These are phyloP conservation scores for Machimus atricapillus DNA, from an alignment of 2,888 invertebrate genomes.

Conservation along the genomic window DNA sequence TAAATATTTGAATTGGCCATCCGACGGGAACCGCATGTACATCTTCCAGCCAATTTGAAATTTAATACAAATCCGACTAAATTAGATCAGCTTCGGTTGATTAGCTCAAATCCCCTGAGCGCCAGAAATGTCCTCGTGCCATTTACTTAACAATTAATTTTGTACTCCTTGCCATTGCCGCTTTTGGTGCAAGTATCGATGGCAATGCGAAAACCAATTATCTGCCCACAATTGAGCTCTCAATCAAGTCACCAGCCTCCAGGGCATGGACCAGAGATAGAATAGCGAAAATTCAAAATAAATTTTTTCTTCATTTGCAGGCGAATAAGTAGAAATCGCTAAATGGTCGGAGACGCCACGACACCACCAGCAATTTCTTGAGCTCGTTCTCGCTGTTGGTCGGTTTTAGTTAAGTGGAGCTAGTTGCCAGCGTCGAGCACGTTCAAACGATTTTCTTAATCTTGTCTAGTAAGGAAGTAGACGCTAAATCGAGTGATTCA, in stretches of 20 bases:
- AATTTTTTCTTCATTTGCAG: background rate
- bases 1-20: background rate
- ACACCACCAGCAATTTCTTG: background rate
- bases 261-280: background rate
- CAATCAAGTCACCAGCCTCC: background rate
- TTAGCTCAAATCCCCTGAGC: background rate
- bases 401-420: background rate
- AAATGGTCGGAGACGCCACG: background rate
- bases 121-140: background rate
- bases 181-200: slow-evolving; percentile 6
- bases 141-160: slow-evolving; percentile 18
- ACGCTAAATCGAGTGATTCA: slow-evolving; percentile 14
- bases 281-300: background rate
- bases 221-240: background rate
- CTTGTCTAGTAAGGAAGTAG: slow-evolving; percentile 20
- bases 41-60: background rate
- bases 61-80: background rate
- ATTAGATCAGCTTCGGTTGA: background rate
- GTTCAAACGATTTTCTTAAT: background rate
- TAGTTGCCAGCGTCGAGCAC: background rate
- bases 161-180: background rate
- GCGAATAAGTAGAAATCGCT: background rate
- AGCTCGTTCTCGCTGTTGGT: background rate
- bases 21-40: background rate
- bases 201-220: background rate